Percentiles rank a stretch among this genome's conserved stretches.
Evolutionary conservation across 92 coral and sea anemone species (phyloP).

Genomic region (Phenganax marumi): DNA sequence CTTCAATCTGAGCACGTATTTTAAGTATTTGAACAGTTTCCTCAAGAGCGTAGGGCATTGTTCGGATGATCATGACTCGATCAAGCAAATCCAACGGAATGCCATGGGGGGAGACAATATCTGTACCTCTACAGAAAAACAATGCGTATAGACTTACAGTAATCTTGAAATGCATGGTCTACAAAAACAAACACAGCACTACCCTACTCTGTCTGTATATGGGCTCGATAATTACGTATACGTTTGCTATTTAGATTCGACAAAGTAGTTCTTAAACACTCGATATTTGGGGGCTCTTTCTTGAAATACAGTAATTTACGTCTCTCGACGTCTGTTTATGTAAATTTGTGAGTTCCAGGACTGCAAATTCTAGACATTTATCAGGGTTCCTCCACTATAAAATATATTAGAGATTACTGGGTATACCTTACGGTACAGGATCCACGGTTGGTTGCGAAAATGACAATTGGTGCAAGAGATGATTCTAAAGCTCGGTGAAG

Average conservation of each 20-base stretch:
- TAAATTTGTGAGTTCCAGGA: too few relatives aligned
- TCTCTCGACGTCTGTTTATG: too few relatives aligned
- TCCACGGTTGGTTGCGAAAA: constrained; percentile 97
- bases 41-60: constrained; percentile 91
- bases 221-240: too few relatives aligned
- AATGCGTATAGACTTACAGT: neutral
- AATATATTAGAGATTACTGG: neutral
- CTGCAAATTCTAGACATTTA: neutral
- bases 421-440: constrained; percentile 80
- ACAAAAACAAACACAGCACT: too few relatives aligned
- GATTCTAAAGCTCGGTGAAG: constrained; percentile 96
- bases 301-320: too few relatives aligned
- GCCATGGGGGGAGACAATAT: constrained; percentile 89
- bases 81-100: constrained; percentile 96
- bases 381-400: neutral
- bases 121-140: constrained; percentile 74
- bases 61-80: constrained; percentile 93
- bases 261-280: too few relatives aligned
- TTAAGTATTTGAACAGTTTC: constrained; percentile 90
- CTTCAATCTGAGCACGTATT: constrained; percentile 95
- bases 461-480: constrained; percentile 92
- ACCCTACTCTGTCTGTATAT: too few relatives aligned
- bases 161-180: too few relatives aligned
- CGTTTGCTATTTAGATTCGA: too few relatives aligned
- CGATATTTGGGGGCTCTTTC: too few relatives aligned